These are phyloP conservation scores for Bombus pyrosoma DNA, from an alignment of 1,140 invertebrate genomes.

Conservation along the genomic window DNA sequence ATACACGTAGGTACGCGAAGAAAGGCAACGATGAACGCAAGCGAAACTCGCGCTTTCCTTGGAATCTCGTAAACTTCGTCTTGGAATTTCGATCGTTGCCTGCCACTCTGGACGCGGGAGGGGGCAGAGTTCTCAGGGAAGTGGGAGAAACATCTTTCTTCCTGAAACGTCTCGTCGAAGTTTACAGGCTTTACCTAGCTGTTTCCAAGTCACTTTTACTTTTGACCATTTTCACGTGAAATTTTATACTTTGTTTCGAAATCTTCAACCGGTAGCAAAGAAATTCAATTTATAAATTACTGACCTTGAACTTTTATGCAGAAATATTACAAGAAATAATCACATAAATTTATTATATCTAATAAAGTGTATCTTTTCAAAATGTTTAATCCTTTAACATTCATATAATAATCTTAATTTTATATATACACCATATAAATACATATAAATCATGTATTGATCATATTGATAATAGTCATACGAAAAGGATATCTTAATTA, in stretches of 20 bases:
- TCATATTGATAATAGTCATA: background rate
- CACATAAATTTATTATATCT: background rate
- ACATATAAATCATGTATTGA: background rate
- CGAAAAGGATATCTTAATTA: background rate
- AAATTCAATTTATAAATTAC: too few species aligned
- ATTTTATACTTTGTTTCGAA: background rate
- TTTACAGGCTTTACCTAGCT: slow-evolving; percentile 21
- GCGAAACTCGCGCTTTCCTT: slow-evolving; percentile 41
- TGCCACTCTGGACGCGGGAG: background rate
- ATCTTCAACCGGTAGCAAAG: too few species aligned
- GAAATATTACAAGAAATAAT: background rate
- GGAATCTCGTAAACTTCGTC: slow-evolving; percentile 47
- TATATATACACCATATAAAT: too few species aligned
- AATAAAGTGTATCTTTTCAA: background rate
- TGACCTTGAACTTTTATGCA: background rate
- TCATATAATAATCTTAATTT: background rate
- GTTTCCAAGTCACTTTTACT: slow-evolving; percentile 47
- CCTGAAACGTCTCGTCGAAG: slow-evolving; percentile 26
- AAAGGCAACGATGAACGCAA: slow-evolving; percentile 28
- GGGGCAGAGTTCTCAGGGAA: background rate
- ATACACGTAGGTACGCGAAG: slow-evolving; percentile 19
- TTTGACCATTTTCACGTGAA: background rate
- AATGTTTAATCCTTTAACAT: too few species aligned
- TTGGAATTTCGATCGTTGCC: slow-evolving; percentile 46
- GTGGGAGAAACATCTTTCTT: slow-evolving; percentile 35